phyloP scores from a whole-genome alignment of 2,113 vertebrate species.

The Petromus typicus region DNA sequence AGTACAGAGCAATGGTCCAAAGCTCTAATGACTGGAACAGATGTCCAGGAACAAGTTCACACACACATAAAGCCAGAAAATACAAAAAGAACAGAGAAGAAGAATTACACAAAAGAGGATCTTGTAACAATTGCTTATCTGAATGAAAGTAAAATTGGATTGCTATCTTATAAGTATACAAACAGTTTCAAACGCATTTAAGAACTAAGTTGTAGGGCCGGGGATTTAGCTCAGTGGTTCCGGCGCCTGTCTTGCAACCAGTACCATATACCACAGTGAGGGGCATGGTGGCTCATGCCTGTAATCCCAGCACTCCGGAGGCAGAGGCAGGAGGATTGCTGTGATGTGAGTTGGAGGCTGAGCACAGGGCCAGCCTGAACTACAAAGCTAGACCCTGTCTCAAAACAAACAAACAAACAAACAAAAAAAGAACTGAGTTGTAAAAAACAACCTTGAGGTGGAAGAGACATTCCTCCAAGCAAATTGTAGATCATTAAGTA shows the following conservation, averaged over 20 bases:
- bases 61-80: neutral
- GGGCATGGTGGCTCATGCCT: no score
- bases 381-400: no score
- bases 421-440: no score
- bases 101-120: neutral
- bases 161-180: neutral
- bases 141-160: conserved; percentile 28
- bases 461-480: neutral
- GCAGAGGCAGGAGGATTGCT: no score
- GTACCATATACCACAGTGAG: no score
- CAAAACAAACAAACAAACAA: conserved; percentile 27
- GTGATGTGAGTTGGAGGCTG: no score
- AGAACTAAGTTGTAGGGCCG: no score
- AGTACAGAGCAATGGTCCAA: neutral
- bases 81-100: neutral
- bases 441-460: neutral
- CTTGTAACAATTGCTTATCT: neutral
- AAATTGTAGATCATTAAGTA: conserved; percentile 14
- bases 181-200: no score
- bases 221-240: no score
- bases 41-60: neutral
- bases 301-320: no score
- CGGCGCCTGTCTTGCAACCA: no score
- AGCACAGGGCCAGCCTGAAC: no score
- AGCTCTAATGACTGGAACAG: neutral